Evolutionary conservation across 2,888 invertebrate species (phyloP).

Genomic region (Drosophila anomalata): DNA sequence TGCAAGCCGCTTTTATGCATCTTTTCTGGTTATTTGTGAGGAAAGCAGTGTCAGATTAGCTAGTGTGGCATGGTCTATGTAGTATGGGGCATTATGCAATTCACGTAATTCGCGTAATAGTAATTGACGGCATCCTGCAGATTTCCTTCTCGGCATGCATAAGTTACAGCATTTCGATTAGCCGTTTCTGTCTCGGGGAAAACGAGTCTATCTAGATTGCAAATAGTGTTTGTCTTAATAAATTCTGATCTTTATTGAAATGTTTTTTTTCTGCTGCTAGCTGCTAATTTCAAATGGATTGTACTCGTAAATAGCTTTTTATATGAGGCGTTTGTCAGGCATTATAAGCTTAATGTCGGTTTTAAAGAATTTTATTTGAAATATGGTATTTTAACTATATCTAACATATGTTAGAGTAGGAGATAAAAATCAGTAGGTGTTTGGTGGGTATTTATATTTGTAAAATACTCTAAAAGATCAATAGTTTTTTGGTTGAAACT

Average conservation of each 20-base stretch:
- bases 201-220: conserved; percentile 31
- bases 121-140: conserved; percentile 68
- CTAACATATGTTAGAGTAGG: too few relatives aligned
- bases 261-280: conserved; percentile 4
- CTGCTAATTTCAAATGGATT: conserved; percentile 8
- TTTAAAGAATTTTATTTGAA: neutral
- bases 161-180: conserved; percentile 36
- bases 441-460: too few relatives aligned
- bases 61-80: neutral
- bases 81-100: conserved; percentile 41
- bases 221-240: conserved; percentile 13
- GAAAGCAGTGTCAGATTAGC: conserved; percentile 56
- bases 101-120: conserved; percentile 52
- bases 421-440: too few relatives aligned
- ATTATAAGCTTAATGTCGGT: neutral
- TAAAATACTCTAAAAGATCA: too few relatives aligned
- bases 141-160: conserved; percentile 33
- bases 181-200: conserved; percentile 3
- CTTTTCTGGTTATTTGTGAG: conserved; percentile 18
- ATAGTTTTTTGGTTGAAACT: too few relatives aligned
- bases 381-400: neutral
- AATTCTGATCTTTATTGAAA: conserved; percentile 21
- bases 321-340: neutral
- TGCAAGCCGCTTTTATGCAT: conserved; percentile 18
- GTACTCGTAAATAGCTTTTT: neutral